Conservation (phyloP, 2,113 vertebrate species). For the Himantopus leucocephalus region DNA sequence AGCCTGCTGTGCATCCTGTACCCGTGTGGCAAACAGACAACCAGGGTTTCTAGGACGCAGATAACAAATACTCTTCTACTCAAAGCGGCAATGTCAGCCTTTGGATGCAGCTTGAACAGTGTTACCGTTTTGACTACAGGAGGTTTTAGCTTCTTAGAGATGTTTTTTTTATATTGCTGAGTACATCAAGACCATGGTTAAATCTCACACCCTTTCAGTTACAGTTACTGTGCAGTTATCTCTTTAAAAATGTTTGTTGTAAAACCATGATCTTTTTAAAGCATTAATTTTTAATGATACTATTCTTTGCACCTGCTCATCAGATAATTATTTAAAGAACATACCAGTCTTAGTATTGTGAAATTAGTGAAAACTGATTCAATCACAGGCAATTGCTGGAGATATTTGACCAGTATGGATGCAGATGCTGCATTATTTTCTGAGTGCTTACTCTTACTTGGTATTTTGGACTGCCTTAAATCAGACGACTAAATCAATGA, state of each 20-base stretch:
- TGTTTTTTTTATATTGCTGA: background rate
- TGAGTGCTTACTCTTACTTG: background rate
- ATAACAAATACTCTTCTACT: constrained; percentile 69
- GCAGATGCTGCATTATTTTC: background rate
- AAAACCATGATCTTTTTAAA: constrained; percentile 14
- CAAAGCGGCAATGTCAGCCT: background rate
- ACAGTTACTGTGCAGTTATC: constrained; percentile 7
- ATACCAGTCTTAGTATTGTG: background rate
- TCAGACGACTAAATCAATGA: background rate
- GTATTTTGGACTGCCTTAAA: background rate
- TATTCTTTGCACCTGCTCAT: constrained; percentile 6
- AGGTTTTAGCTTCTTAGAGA: background rate
- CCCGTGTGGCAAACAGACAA: constrained; percentile 78
- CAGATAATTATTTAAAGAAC: constrained; percentile 12
- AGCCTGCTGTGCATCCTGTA: constrained; percentile 90
- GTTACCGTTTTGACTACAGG: background rate
- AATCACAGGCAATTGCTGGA: background rate
- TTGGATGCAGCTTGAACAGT: background rate
- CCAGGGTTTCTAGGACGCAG: constrained; percentile 75
- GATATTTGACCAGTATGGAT: background rate
- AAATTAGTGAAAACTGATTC: background rate
- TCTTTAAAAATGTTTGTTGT: constrained; percentile 36
- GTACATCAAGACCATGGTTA: background rate
- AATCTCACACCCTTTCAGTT: constrained; percentile 5
- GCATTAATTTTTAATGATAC: background rate